phyloP scores from a whole-genome alignment of 2,888 invertebrate species.

The Amphiduros pacificus region DNA sequence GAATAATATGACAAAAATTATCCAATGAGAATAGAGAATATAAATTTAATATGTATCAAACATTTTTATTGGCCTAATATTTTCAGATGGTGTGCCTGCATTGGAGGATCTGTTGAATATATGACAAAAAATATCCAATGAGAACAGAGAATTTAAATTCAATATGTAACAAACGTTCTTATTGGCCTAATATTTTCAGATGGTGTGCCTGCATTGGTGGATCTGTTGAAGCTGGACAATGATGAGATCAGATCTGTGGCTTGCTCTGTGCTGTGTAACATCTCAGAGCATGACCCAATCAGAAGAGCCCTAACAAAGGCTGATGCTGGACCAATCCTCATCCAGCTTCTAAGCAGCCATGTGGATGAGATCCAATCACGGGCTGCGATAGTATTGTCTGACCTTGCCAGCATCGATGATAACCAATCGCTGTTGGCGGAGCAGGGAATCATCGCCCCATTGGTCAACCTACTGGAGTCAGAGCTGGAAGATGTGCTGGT shows the following conservation, averaged over 20 bases:
- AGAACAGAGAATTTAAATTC: too few species aligned
- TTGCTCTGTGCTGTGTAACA: constrained; percentile 57
- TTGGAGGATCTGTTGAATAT: constrained; percentile 49
- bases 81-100: constrained; percentile 50
- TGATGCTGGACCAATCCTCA: constrained; percentile 50
- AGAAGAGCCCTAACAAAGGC: constrained; percentile 45
- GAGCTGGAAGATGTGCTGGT: constrained; percentile 57
- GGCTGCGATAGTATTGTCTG: constrained; percentile 55
- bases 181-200: constrained; percentile 32
- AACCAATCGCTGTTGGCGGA: constrained; percentile 48
- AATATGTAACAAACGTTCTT: too few species aligned
- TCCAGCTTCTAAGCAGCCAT: constrained; percentile 47
- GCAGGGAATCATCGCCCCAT: constrained; percentile 48
- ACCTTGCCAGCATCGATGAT: constrained; percentile 51
- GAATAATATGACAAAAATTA: too few species aligned
- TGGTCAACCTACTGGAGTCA: constrained; percentile 51
- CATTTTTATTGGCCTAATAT: neutral
- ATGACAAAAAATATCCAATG: too few species aligned
- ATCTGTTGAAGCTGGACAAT: constrained; percentile 45
- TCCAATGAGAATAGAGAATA: too few species aligned
- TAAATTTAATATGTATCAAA: too few species aligned
- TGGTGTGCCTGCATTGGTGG: constrained; percentile 51
- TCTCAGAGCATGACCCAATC: constrained; percentile 52
- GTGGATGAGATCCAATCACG: constrained; percentile 57
- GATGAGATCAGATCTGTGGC: constrained; percentile 53